These are phyloP conservation scores for Hyphantria cunea DNA, from an alignment of 1,140 invertebrate genomes.

Conservation along the genomic window DNA sequence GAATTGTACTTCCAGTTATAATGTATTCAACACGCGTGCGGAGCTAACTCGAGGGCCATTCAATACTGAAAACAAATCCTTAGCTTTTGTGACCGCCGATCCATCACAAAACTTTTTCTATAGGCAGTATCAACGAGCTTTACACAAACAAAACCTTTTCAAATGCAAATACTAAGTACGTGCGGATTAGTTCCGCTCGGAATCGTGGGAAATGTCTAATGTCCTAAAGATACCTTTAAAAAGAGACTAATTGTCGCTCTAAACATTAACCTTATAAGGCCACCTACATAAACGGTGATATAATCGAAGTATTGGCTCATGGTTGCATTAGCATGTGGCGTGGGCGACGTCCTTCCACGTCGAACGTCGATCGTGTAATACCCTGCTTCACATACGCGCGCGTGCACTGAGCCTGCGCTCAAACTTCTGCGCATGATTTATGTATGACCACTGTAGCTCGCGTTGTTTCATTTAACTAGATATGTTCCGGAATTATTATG, in stretches of 20 bases:
- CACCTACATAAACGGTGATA: conserved; percentile 77
- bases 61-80: conserved; percentile 76
- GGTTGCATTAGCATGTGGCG: conserved; percentile 49
- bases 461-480: conserved; percentile 58
- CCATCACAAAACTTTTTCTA: conserved; percentile 76
- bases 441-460: conserved; percentile 52
- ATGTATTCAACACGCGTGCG: conserved; percentile 71
- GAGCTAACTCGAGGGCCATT: conserved; percentile 64
- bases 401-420: conserved; percentile 36
- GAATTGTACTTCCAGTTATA: conserved; percentile 38
- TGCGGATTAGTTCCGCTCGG: conserved; percentile 71
- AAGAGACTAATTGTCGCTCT: conserved; percentile 35
- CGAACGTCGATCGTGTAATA: conserved; percentile 40
- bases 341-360: conserved; percentile 66
- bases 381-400: conserved; percentile 48
- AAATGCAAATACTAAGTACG: conserved; percentile 76
- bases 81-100: conserved; percentile 59
- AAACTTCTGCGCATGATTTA: conserved; percentile 59
- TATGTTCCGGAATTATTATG: conserved; percentile 58
- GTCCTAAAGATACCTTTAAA: conserved; percentile 32
- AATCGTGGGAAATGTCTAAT: conserved; percentile 69
- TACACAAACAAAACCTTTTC: conserved; percentile 78
- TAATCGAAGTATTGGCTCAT: conserved; percentile 65
- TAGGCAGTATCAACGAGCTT: conserved; percentile 65
- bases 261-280: conserved; percentile 79